Evolutionary conservation across 1,140 invertebrate genomes (phyloP).

Genomic region (Trachelipus rathkii): DNA sequence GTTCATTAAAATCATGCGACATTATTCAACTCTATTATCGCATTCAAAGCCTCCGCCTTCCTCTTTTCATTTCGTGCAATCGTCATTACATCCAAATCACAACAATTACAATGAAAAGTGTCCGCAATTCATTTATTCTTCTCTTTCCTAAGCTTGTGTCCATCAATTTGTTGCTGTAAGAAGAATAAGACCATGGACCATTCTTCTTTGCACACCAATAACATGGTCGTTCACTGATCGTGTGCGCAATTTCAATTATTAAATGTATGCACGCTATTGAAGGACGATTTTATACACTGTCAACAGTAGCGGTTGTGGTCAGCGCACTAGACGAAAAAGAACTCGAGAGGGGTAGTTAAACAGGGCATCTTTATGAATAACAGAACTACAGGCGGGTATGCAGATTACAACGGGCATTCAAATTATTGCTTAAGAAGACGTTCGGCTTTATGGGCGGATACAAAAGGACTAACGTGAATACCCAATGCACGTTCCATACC

Average conservation of each 20-base stretch:
- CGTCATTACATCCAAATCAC: neutral
- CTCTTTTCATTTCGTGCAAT: neutral
- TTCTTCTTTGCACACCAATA: neutral
- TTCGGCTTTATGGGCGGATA: neutral
- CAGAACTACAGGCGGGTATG: neutral
- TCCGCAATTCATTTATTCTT: constrained; percentile 10
- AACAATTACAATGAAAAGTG: neutral
- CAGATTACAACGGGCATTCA: neutral
- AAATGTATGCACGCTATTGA: neutral
- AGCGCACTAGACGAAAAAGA: neutral
- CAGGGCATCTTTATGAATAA: neutral
- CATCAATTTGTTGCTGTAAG: neutral
- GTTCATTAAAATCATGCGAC: neutral
- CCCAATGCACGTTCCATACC: neutral
- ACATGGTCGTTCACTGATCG: neutral
- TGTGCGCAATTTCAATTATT: neutral
- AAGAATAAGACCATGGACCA: neutral
- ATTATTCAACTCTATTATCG: constrained; percentile 1
- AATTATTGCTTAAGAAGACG: neutral
- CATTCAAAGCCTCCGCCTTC: neutral
- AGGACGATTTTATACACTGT: neutral
- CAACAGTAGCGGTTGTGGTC: neutral
- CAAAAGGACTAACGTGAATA: neutral
- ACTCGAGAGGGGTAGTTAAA: constrained; percentile 1
- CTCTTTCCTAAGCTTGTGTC: constrained; percentile 7